Conservation (phyloP, 2,113 vertebrate species). For the Pachyramphus minor region DNA sequence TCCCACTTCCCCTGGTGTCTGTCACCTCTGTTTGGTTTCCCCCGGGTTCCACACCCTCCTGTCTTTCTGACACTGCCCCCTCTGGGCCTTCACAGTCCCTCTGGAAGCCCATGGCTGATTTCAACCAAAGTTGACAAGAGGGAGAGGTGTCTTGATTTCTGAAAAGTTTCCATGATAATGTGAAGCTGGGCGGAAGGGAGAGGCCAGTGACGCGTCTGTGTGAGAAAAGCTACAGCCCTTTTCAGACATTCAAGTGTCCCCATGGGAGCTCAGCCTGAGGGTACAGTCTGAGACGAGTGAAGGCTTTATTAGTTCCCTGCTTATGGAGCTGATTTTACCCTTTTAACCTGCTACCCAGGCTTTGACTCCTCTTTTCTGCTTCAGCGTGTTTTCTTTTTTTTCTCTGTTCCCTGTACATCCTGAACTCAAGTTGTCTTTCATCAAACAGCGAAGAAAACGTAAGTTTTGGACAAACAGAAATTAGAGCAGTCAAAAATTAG, state of each 20-base stretch:
- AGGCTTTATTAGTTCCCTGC: background rate
- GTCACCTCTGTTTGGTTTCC: background rate
- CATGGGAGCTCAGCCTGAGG: background rate
- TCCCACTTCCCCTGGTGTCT: background rate
- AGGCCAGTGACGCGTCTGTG: background rate
- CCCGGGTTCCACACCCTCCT: background rate
- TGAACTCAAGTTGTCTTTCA: background rate
- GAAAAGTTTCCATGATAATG: background rate
- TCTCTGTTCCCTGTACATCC: background rate
- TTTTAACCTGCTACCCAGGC: background rate
- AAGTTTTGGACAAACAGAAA: background rate
- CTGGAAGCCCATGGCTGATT: background rate
- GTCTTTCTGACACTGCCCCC: background rate
- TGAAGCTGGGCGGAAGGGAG: background rate
- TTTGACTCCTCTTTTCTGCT: background rate
- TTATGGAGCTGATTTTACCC: background rate
- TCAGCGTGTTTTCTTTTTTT: background rate
- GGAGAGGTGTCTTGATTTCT: background rate
- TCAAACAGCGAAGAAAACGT: background rate
- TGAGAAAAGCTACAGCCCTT: constrained; percentile 1
- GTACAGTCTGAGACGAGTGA: background rate
- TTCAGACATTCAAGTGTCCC: background rate
- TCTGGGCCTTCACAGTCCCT: background rate
- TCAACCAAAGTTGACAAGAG: background rate
- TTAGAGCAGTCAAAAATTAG: background rate